Percentiles rank a stretch among this genome's conserved stretches.
phyloP scores from a whole-genome alignment of 2,888 invertebrate species.

The Trisateles emortualis region DNA sequence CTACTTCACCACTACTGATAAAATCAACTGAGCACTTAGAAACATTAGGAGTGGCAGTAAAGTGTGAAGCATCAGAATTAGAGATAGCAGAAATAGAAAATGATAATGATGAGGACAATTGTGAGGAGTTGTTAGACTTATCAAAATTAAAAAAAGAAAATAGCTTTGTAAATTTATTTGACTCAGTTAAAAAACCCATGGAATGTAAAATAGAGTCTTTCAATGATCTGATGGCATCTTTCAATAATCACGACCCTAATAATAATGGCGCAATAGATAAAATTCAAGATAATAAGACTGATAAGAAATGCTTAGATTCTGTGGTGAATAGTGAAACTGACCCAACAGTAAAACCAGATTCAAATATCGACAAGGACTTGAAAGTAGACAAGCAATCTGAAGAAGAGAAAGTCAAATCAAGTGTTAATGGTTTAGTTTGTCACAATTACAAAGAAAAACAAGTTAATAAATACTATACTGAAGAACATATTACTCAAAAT shows the following conservation, averaged over 20 bases:
- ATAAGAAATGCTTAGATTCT: neutral
- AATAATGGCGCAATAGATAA: neutral
- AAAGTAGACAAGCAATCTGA: neutral
- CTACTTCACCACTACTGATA: neutral
- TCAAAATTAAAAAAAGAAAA: conserved; percentile 19
- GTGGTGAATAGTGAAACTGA: neutral
- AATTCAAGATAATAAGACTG: neutral
- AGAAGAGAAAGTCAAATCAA: neutral
- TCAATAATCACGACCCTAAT: conserved; percentile 39
- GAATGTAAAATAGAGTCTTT: conserved; percentile 57
- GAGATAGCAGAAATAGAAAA: neutral
- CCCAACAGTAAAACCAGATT: neutral
- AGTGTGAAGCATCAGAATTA: neutral
- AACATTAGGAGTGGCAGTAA: neutral
- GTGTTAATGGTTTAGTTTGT: neutral
- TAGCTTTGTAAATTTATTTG: conserved; percentile 53
- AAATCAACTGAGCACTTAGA: neutral
- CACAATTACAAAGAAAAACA: neutral
- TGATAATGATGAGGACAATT: neutral
- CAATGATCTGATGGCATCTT: conserved; percentile 62
- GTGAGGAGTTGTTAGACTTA: conserved; percentile 23
- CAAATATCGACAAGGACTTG: neutral
- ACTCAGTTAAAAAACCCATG: conserved; percentile 51
- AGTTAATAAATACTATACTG: neutral
- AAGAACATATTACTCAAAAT: neutral